Percentiles rank a stretch among this genome's conserved stretches.
Conservation (phyloP, 2,797 vertebrate genomes). For the Distichodus sexfasciatus region DNA sequence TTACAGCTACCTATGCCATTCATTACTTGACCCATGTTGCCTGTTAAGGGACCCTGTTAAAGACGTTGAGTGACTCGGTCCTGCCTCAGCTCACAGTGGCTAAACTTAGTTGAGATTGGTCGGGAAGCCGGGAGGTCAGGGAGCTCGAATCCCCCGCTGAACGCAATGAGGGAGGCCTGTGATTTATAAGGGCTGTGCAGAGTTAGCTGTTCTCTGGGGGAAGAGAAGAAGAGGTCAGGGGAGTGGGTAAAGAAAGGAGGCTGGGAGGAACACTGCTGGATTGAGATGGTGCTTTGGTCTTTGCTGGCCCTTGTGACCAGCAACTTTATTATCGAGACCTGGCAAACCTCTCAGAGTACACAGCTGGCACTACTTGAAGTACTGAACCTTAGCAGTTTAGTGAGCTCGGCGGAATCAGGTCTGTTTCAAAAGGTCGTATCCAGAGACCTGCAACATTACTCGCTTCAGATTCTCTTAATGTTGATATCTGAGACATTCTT, state of each 20-base stretch:
- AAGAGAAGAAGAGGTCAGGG: neutral
- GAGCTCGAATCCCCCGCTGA: neutral
- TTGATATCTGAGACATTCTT: neutral
- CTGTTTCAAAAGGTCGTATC: slow-evolving; percentile 21
- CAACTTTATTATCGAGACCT: slow-evolving; percentile 16
- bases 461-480: slow-evolving; percentile 7
- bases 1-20: slow-evolving; percentile 1
- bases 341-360: slow-evolving; percentile 14
- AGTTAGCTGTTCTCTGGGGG: slow-evolving; percentile 12
- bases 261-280: neutral
- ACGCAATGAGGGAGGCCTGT: slow-evolving; percentile 8
- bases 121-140: slow-evolving; percentile 1
- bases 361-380: neutral
- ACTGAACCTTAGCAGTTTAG: slow-evolving; percentile 18
- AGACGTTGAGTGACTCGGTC: slow-evolving; percentile 14
- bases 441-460: slow-evolving; percentile 14
- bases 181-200: slow-evolving; percentile 30
- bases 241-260: slow-evolving; percentile 9
- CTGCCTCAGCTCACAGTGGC: neutral
- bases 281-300: neutral
- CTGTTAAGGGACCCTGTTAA: slow-evolving; percentile 5
- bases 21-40: slow-evolving; percentile 19
- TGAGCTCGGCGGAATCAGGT: slow-evolving; percentile 22
- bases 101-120: neutral
- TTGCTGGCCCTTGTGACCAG: neutral